These are phyloP conservation scores for Mimumesa dahlbomi DNA, from an alignment of 2,888 invertebrate genomes.

Conservation along the genomic window DNA sequence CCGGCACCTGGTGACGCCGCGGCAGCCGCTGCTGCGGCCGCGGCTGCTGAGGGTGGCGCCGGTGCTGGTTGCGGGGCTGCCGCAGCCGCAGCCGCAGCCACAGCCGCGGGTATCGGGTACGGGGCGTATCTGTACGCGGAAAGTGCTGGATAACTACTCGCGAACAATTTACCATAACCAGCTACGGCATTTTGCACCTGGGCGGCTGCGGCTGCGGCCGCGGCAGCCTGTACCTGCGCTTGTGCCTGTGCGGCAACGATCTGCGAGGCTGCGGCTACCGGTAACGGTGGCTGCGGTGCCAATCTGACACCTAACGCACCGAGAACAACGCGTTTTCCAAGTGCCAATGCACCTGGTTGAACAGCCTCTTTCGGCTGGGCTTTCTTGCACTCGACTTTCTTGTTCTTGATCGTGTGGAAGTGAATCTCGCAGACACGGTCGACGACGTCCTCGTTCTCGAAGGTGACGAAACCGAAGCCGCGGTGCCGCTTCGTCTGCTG, in stretches of 20 bases:
- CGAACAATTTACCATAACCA: slow-evolving; percentile 86
- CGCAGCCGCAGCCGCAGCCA: slow-evolving; percentile 76
- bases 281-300: slow-evolving; percentile 84
- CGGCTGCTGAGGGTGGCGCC: slow-evolving; percentile 82
- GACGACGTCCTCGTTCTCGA: slow-evolving; percentile 94
- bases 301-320: slow-evolving; percentile 87
- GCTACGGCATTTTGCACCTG: slow-evolving; percentile 84
- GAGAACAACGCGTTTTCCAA: slow-evolving; percentile 86
- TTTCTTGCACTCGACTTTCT: slow-evolving; percentile 95
- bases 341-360: slow-evolving; percentile 85
- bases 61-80: slow-evolving; percentile 82
- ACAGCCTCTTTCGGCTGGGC: slow-evolving; percentile 95
- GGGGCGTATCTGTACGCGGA: slow-evolving; percentile 78
- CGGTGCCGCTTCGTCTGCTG: slow-evolving; percentile 95
- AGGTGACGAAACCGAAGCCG: slow-evolving; percentile 95
- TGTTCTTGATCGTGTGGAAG: slow-evolving; percentile 95
- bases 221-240: slow-evolving; percentile 81
- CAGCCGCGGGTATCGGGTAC: slow-evolving; percentile 75
- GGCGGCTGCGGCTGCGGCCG: slow-evolving; percentile 82
- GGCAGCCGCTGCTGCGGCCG: slow-evolving; percentile 77
- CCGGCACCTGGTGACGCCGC: slow-evolving; percentile 80
- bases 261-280: slow-evolving; percentile 81
- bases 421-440: slow-evolving; percentile 96
- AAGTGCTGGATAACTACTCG: slow-evolving; percentile 81
- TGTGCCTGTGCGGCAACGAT: slow-evolving; percentile 81